These are phyloP conservation scores for Pristionchus entomophagus DNA, from an alignment of 2,888 invertebrate genomes.

Conservation along the genomic window DNA sequence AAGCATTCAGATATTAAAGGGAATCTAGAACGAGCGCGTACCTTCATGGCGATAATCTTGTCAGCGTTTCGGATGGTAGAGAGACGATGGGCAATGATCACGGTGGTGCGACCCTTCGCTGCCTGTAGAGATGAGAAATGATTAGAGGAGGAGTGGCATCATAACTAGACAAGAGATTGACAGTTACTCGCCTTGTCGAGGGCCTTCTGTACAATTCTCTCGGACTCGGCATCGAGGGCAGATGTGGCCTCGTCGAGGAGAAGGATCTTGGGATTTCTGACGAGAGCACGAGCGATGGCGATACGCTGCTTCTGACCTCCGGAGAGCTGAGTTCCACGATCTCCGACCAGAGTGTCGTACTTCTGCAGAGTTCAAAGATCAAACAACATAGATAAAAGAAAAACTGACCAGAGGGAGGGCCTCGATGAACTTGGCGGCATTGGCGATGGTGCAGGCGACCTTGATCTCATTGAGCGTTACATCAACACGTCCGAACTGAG, in stretches of 20 bases:
- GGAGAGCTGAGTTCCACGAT: slow-evolving; percentile 68
- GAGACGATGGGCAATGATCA: slow-evolving; percentile 78
- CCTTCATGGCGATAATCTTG: slow-evolving; percentile 78
- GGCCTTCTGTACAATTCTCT: slow-evolving; percentile 77
- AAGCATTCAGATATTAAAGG: neutral
- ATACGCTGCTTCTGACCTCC: slow-evolving; percentile 69
- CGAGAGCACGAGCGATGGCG: slow-evolving; percentile 71
- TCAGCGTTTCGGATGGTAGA: slow-evolving; percentile 79
- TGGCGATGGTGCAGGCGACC: slow-evolving; percentile 72
- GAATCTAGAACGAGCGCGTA: neutral
- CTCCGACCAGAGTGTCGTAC: slow-evolving; percentile 67
- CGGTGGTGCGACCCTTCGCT: slow-evolving; percentile 77
- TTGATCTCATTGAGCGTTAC: slow-evolving; percentile 65
- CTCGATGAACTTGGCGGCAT: slow-evolving; percentile 78
- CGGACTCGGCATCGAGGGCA: slow-evolving; percentile 66
- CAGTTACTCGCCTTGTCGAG: slow-evolving; percentile 79
- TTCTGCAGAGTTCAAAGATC: slow-evolving; percentile 50
- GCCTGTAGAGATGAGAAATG: slow-evolving; percentile 50
- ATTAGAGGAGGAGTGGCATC: neutral
- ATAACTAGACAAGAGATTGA: too few relatives aligned
- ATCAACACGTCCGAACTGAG: slow-evolving; percentile 76
- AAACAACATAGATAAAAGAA: slow-evolving; percentile 13
- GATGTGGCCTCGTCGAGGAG: slow-evolving; percentile 69
- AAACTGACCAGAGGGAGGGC: slow-evolving; percentile 73
- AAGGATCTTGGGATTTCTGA: slow-evolving; percentile 67